Base-by-base conservation (phyloP, 1,140 invertebrate species). In the Popillia japonica region DNA sequence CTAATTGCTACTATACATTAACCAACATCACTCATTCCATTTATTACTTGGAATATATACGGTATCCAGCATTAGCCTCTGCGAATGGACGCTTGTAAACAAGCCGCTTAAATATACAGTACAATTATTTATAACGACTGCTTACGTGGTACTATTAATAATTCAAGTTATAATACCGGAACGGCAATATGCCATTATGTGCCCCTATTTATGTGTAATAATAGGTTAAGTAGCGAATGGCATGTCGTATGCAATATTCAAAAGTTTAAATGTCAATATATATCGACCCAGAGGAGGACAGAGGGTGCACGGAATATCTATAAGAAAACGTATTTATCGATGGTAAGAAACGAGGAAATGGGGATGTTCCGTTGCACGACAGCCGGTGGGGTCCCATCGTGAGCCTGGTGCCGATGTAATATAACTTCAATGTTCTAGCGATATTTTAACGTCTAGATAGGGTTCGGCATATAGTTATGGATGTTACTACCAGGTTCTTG, bases 181-280 rank as follows among this genome's bases (percentile, higher is more conserved):
- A 55, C 48, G 48, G 48, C 48, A 17, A n/a, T 55, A 34, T 6
- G 17, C 10, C 48, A 55, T 55, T 55, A 55, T 55, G 14, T 55
- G 14, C 17, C 48, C 48, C 48, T 55, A 55, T 55, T 55, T 55
- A 55, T 55, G 48, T n/a, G 17, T 55, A 55, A 55, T 55, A 55
- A 55, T 17, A 55, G 48, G 48, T 55, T 55, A 55, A 55, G 48
- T 55, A 55, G 48, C 48, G 48, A 55, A 55, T 55, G 48, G 48
- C 48, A 55, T 55, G 48, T 55, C 17, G 14, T 17, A 55, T 55
- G 48, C n/a, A 55, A 55, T 55, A 55, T 55, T 55, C 48, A 55
- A 55, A 55, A 55, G 48, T 55, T 55, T 55, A 55, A 55, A 55
- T n/a, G 48, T 55, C 48, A 55, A 55, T 55, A 55, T 34, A 34